Evolutionary conservation across 2,888 invertebrate genomes (phyloP).

Genomic region (Adelognathus sp.): DNA sequence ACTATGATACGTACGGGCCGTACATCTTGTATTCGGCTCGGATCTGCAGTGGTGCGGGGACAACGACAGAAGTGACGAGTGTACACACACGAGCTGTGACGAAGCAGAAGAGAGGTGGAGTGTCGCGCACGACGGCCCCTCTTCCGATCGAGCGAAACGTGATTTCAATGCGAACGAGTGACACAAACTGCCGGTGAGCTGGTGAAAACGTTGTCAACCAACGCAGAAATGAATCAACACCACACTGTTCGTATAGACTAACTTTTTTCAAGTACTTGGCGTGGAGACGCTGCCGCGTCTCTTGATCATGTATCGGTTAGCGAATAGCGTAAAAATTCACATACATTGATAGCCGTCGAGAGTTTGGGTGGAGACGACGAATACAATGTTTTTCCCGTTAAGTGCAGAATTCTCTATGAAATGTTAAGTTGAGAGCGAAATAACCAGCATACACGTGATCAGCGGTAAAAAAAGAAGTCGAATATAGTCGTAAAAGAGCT

Average conservation of each 20-base stretch:
- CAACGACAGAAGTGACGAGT: constrained; percentile 37
- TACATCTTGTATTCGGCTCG: constrained; percentile 56
- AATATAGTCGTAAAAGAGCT: no score
- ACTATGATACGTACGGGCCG: constrained; percentile 30
- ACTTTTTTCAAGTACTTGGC: no score
- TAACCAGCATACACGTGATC: no score
- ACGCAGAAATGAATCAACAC: constrained; percentile 32
- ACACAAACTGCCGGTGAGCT: constrained; percentile 32
- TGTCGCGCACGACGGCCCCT: constrained; percentile 43
- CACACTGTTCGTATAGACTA: not conserved
- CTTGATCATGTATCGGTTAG: not conserved
- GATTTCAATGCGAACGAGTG: constrained; percentile 69
- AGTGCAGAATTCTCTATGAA: no score
- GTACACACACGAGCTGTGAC: constrained; percentile 28
- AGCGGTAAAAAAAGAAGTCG: no score
- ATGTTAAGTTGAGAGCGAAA: no score
- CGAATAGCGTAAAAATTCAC: not conserved
- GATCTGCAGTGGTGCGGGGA: constrained; percentile 43
- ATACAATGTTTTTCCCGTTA: no score
- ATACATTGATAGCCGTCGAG: not conserved
- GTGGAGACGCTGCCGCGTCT: no score
- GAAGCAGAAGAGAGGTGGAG: constrained; percentile 27
- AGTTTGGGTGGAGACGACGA: no score
- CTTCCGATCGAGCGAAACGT: constrained; percentile 67
- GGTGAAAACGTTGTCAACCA: constrained; percentile 32